These are phyloP conservation scores for Coenobita brevimanus DNA, from an alignment of 1,140 invertebrate genomes.

Conservation along the genomic window DNA sequence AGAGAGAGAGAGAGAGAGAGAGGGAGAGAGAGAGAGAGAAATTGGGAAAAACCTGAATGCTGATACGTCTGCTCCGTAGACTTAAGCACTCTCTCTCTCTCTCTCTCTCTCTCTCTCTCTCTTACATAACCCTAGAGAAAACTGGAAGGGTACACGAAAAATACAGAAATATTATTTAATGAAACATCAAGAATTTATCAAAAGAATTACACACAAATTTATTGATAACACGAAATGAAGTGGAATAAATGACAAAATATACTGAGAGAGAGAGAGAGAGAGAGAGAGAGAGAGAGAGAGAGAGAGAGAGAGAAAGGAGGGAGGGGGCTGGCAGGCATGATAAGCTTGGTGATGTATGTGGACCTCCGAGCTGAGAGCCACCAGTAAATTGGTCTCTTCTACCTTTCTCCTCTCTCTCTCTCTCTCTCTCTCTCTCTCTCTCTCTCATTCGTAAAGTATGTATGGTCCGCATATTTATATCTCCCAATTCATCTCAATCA, in stretches of 20 bases:
- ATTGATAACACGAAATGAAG: neutral
- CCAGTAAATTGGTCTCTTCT: constrained; percentile 48
- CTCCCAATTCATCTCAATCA: too few species aligned
- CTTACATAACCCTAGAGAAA: too few species aligned
- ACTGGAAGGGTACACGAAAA: too few species aligned
- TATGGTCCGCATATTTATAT: too few species aligned
- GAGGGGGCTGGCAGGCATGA: constrained; percentile 52
- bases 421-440: neutral
- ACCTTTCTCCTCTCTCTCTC: neutral
- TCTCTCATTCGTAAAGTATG: neutral
- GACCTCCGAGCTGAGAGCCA: constrained; percentile 17
- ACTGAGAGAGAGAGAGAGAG: constrained; percentile 1
- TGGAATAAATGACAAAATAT: neutral
- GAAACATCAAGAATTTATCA: neutral
- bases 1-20: neutral
- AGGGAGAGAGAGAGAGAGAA: too few species aligned
- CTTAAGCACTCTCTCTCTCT: neutral
- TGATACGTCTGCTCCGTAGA: neutral
- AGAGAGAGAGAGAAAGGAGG: constrained; percentile 2
- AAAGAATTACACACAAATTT: neutral
- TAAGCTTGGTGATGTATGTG: constrained; percentile 60
- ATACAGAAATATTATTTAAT: too few species aligned
- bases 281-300: constrained; percentile 18
- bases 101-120: too few species aligned
- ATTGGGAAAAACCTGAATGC: neutral